Base-by-base conservation (phyloP, 2,113 vertebrate species). In the Myiagra hebetior region DNA sequence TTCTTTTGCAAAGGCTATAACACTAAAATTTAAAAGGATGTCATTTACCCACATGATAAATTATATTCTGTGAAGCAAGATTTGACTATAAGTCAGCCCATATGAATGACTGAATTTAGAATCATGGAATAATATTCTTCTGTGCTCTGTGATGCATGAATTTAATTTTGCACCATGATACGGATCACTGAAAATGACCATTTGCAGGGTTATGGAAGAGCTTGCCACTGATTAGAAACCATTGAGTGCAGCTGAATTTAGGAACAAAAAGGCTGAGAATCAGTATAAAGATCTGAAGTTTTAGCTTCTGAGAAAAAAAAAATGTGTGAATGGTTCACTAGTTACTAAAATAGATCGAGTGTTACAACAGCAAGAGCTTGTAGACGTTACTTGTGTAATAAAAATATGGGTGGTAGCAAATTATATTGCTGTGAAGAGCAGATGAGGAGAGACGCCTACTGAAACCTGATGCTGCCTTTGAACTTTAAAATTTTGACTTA, bases 381-480 rank as follows among this genome's bases (percentile, higher is more conserved):
- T 69, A 96, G 91, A 93, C 9, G 0, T 87, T 97, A 76, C 69
- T 93, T 81, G 56, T 75, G 85, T 70, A 95, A 94, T 72, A 94
- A 91, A 95, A 95, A 95, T 64, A 95, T 75, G 91, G 73, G 73
- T 70, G 93, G 91, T 63, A 94, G 93, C 67, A 96, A 83, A 96
- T 91, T 72, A 85, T 60, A 70, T 82, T 93, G 76, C 93, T 92
- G 88, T 70, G 95, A 92, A 93, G 93, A 96, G 83, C 73, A 95
- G 93, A 91, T 50, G 93, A 96, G 92, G 85, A 95, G 76, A 96
- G 84, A 92, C 76, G 86, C 96, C 93, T 96, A 93, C 73, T 91
- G 91, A 96, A 95, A 95, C 94, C 92, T 82, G 88, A 89, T 92
- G 86, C 76, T 96, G 93, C 91, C 94, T 97, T 93, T 97, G 96